Evolutionary conservation across 2,113 vertebrate genomes (phyloP), one percentile per base, ranked within the genome.

Genomic region (Nerophis ophidion): DNA sequence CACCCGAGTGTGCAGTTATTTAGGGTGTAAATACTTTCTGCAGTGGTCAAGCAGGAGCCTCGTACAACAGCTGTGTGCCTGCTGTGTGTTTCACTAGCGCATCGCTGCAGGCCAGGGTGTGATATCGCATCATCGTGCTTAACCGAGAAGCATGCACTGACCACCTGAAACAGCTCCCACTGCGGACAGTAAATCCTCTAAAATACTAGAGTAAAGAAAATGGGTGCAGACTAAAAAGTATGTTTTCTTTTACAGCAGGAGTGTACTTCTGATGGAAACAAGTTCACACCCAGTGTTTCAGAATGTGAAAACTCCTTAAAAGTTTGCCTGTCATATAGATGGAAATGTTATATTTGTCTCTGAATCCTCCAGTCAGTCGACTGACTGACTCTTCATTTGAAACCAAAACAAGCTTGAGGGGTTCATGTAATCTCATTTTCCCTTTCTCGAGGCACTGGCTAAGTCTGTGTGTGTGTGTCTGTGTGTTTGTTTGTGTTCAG

Each of bases 361-460:
- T 74, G 57, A 75, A 12, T 67, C 68, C 60, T 60, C 47, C 0
- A 66, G 65, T 56, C 66, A 19, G 50, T 45, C 55, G 60, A 66
- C 13, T 60, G 53, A 69, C 26, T 26, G 35, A 45, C 48, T 52
- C 17, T 7, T 7, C 7, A 44, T 70, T 59, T 59, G 47, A 54
- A 63, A 68, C 69, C 61, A 66, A 66, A 57, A 68, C 60, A 61
- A 51, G 65, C 77, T 70, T 63, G 1, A 15, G 65, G 68, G 61
- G 58, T 52, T 65, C 14, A 11, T 61, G 58, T 68, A 71, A 80
- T 75, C 65, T 75, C 59, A 56, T 34, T 49, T 49, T 57, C 44
- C 60, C 55, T 57, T 50, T 63, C 51, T 36, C 17, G 44, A 9
- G 63, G 47, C 17, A n/a, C 35, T 15, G 46, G 48, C 47, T 6